Percentiles rank a stretch among this genome's conserved stretches.
Evolutionary conservation across 2,797 vertebrate genomes (phyloP).

Genomic region (Sardinella longiceps): DNA sequence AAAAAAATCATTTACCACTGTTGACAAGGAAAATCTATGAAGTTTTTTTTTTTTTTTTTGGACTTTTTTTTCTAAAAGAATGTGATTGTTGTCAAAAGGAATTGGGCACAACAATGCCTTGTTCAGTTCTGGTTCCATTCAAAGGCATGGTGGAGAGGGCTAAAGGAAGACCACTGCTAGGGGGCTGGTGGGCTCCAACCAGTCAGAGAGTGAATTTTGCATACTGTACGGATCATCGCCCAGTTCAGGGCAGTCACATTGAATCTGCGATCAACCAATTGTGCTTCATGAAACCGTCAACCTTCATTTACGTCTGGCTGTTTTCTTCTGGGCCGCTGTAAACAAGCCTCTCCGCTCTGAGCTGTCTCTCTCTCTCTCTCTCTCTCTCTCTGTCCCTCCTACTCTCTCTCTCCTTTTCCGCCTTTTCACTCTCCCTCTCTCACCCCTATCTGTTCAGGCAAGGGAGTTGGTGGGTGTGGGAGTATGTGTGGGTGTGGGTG

Average conservation of each 20-base stretch:
- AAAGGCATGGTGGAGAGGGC: constrained; percentile 84
- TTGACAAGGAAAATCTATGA: constrained; percentile 86
- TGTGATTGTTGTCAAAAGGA: constrained; percentile 97
- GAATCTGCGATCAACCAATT: constrained; percentile 95
- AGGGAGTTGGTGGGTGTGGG: constrained; percentile 35
- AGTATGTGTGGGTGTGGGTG: constrained; percentile 45
- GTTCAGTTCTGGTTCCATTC: constrained; percentile 89
- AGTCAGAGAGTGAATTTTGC: constrained; percentile 96
- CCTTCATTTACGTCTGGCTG: constrained; percentile 95
- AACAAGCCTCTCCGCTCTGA: constrained; percentile 86
- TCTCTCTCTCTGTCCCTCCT: constrained; percentile 29
- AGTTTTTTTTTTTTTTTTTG: constrained; percentile 78
- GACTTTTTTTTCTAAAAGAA: constrained; percentile 79
- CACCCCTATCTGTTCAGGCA: constrained; percentile 36
- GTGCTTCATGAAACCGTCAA: constrained; percentile 99
- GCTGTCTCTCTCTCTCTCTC: constrained; percentile 66
- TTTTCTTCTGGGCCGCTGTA: constrained; percentile 86
- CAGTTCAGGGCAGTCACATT: constrained; percentile 98
- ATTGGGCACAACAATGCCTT: constrained; percentile 85
- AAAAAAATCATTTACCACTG: constrained; percentile 80
- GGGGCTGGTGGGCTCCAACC: constrained; percentile 97
- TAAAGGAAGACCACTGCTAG: constrained; percentile 83
- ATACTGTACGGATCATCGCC: constrained; percentile 99
- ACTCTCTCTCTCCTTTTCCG: constrained; percentile 30
- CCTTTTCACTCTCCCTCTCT: constrained; percentile 55